Conservation (phyloP, 2,113 vertebrate genomes). For the Willisornis vidua region DNA sequence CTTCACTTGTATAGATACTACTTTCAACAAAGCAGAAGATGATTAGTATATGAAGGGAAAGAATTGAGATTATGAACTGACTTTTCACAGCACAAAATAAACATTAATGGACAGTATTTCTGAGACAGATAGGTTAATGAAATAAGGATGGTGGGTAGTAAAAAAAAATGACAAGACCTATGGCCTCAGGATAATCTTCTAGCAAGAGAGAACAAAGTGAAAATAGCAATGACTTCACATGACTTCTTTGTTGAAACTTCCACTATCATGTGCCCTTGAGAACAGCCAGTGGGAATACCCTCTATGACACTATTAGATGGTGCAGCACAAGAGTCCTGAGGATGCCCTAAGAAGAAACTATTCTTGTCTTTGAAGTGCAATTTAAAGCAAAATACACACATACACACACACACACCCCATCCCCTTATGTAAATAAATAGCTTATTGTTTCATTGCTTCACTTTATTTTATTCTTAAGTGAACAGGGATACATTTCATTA, state of each 20-base stretch:
- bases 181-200: background rate
- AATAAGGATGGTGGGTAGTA: background rate
- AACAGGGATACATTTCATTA: background rate
- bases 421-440: background rate
- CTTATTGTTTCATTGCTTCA: background rate
- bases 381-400: background rate
- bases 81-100: background rate
- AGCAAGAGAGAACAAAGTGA: background rate
- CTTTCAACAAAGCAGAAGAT: conserved; percentile 3
- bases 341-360: background rate
- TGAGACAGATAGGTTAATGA: background rate
- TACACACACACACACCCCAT: background rate
- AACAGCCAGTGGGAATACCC: background rate
- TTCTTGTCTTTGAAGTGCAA: background rate
- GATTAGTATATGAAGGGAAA: background rate
- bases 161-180: background rate
- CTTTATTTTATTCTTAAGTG: background rate
- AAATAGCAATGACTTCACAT: background rate
- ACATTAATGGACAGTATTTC: background rate
- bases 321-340: background rate
- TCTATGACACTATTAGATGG: background rate
- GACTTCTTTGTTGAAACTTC: background rate
- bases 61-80: background rate
- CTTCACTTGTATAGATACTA: background rate
- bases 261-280: background rate